Conservation (phyloP, 2,797 vertebrate species). For the Limosa lapponica region DNA sequence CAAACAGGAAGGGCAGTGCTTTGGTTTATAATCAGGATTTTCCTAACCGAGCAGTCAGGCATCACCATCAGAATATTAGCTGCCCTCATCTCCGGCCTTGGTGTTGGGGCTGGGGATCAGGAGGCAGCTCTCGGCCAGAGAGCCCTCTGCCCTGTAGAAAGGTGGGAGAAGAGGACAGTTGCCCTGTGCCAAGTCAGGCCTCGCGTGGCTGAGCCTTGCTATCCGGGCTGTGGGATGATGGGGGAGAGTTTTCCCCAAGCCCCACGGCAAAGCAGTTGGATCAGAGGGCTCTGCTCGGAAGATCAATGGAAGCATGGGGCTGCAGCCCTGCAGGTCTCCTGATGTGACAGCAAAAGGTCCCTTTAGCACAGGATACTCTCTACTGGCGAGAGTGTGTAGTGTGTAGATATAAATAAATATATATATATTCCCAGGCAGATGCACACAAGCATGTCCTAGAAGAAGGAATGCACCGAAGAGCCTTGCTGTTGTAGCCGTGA, state of each 20-base stretch:
- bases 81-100: background rate
- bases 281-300: background rate
- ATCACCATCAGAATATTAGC: background rate
- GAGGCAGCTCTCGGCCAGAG: background rate
- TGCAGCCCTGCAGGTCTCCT: background rate
- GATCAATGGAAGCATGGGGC: background rate
- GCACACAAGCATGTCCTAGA: background rate
- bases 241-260: background rate
- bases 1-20: conserved; percentile 12
- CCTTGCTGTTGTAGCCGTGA: background rate
- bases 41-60: background rate
- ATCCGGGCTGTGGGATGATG: background rate
- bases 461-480: background rate
- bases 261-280: background rate
- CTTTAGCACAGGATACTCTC: background rate
- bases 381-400: background rate
- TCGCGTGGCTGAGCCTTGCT: background rate
- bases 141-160: background rate
- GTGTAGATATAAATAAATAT: background rate
- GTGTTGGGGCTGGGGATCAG: background rate
- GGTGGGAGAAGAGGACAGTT: background rate
- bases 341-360: background rate
- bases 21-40: conserved; percentile 14
- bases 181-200: background rate
- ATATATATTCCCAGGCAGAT: too few relatives aligned